Base-by-base conservation (phyloP, 2,113 vertebrate species). In the Lepus americanus region DNA sequence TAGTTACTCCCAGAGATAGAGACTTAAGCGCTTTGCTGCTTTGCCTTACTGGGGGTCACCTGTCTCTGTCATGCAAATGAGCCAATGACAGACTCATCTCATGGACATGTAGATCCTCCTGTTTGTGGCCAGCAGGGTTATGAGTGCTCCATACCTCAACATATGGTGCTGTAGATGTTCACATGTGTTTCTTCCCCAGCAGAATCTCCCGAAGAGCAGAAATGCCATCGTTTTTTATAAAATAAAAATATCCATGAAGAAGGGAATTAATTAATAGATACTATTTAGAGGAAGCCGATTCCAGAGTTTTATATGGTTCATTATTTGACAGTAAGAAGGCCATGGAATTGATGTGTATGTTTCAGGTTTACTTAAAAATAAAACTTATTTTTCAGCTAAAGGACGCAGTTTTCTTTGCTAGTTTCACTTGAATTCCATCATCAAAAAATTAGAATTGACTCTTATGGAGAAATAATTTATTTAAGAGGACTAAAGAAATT, bases 301-400 rank as follows among this genome's bases (percentile, higher is more conserved):
- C 16, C 36, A 96, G 64, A 4, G 55, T 84, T 88, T 81, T 11
- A 78, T 7, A 66, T 78, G 39, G 74, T 77, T 78, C 33, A 64
- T 72, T 90, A 78, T 55, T 53, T 87, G 78, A 91, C 77, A 81
- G 22, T 84, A 92, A 83, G 51, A 77, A 87, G 33, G 12, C 27
- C 44, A 84, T 51, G 13, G 10, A 59, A 7, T 77, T 76, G 31
- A 55, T 9, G 61, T 33, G 11, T 27, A 51, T 70, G 67, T 84
- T 88, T 83, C 27, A 88, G 20, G 11, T 92, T 88, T 77, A 80
- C 0, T 83, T 70, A 83, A 67, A 72, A 78, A 76, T 72, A 69
- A 72, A 86, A 69, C 44, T 73, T 66, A 80, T 2, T 36, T 63
- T 77, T 55, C 80, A 73, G 29, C 55, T 69, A 82, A 87, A 76